phyloP scores from a whole-genome alignment of 2,888 invertebrate genomes.

The Lochmaea capreae region DNA sequence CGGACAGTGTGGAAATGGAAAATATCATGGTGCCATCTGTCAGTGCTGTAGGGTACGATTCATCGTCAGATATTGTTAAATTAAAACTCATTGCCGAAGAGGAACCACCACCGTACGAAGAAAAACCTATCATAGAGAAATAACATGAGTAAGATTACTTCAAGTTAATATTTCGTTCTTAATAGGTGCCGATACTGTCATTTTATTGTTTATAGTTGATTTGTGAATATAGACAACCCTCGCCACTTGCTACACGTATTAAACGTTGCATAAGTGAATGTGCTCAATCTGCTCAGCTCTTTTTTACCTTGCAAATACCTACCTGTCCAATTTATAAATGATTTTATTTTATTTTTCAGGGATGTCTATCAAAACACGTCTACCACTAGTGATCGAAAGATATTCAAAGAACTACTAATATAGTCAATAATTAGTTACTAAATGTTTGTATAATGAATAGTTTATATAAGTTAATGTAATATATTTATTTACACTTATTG shows the following conservation, averaged over 20 bases:
- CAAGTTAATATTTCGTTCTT: too few species aligned
- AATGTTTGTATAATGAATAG: slow-evolving; percentile 34
- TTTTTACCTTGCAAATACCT: background rate
- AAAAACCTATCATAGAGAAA: slow-evolving; percentile 4
- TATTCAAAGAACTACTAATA: slow-evolving; percentile 37
- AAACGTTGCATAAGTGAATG: too few species aligned
- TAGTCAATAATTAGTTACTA: slow-evolving; percentile 41
- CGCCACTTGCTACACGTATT: too few species aligned
- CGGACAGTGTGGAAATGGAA: slow-evolving; percentile 71
- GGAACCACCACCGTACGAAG: slow-evolving; percentile 60
- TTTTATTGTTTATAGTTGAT: too few species aligned
- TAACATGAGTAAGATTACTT: slow-evolving; percentile 12
- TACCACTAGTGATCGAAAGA: slow-evolving; percentile 22
- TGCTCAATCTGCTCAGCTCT: too few species aligned
- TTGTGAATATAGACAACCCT: too few species aligned
- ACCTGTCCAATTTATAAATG: background rate
- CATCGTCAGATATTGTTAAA: slow-evolving; percentile 63
- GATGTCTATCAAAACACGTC: background rate
- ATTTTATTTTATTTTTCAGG: background rate
- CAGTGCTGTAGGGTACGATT: slow-evolving; percentile 59
- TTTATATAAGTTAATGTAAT: background rate
- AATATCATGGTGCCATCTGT: slow-evolving; percentile 53
- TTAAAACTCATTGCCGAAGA: slow-evolving; percentile 65
- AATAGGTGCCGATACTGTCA: too few species aligned
- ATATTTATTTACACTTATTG: background rate